Evolutionary conservation across 2,797 vertebrate species (phyloP), one percentile per base, ranked within the genome.

Genomic region (Lophius americanus): DNA sequence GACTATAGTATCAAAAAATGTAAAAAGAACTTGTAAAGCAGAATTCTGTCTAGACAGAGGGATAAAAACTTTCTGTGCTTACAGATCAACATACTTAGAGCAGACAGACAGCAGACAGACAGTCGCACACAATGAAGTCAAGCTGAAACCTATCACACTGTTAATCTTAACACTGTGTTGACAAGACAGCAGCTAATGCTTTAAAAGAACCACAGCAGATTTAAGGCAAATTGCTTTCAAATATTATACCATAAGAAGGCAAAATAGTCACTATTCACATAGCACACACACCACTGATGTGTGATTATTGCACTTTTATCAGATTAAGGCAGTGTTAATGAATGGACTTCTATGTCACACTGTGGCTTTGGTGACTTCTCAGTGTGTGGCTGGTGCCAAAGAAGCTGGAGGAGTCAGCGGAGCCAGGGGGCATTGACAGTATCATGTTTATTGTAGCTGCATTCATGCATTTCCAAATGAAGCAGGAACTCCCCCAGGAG

Each of bases 91-190:
- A 55, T 35, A 66, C 64, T 58, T 59, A 56, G 23, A 2, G 23
- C 23, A 23, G 23, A 23, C 23, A 23, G 23, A 23, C 23, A 11
- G 56, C 48, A 84, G 81, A 70, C 81, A 78, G 75, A 72, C 4
- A 58, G 71, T 52, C 46, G 7, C 69, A 85, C 48, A 85, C 74
- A 78, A 87, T 76, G 78, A 86, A 81, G 64, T 89, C 87, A 89
- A 89, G 87, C 84, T 85, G 76, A 93, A 73, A 51, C 68, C 12
- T 89, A 93, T 93, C 91, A 56, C 1, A 3, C 43, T 42, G 62
- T 61, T 42, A 59, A 94, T 94, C 93, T 91, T 80, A 90, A 92
- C 76, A 67, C 90, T 64, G 60, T 90, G 91, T 93, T 93, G 92
- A 91, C 79, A 89, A 76, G 83, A 92, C 85, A 93, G 68, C 61